Conservation (phyloP, 1,140 invertebrate genomes). For the Tetraneura akinire region DNA sequence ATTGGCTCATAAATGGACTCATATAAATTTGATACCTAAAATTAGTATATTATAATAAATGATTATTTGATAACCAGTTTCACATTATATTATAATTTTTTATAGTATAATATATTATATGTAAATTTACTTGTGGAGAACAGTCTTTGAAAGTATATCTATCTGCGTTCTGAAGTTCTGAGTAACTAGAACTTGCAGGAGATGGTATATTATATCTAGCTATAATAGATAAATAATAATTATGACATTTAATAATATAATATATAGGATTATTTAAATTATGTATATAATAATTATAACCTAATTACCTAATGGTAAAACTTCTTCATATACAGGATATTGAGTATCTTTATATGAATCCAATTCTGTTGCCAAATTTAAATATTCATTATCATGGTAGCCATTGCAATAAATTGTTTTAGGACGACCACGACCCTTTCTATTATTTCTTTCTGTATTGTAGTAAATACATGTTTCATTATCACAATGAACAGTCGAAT, state of each 20-base stretch:
- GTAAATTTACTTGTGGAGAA: slow-evolving; percentile 8
- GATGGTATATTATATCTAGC: slow-evolving; percentile 73
- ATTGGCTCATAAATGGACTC: slow-evolving; percentile 94
- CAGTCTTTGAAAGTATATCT: slow-evolving; percentile 58
- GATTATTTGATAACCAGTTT: neutral
- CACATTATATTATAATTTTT: no score
- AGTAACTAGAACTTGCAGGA: slow-evolving; percentile 81
- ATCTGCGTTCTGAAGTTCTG: slow-evolving; percentile 75
- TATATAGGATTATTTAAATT: slow-evolving; percentile 55
- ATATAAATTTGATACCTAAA: slow-evolving; percentile 75
- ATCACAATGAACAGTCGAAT: neutral
- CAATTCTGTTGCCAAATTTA: neutral
- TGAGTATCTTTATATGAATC: slow-evolving; percentile 19
- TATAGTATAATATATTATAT: no score
- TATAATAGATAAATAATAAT: slow-evolving; percentile 56
- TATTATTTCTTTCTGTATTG: neutral
- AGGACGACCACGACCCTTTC: slow-evolving; percentile 57
- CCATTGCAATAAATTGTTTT: slow-evolving; percentile 41
- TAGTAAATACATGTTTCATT: slow-evolving; percentile 38
- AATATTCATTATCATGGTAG: slow-evolving; percentile 28
- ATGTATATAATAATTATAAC: no score
- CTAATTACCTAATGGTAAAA: slow-evolving; percentile 52
- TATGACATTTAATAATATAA: neutral
- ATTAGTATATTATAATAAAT: slow-evolving; percentile 52
- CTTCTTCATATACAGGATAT: slow-evolving; percentile 28